Evolutionary conservation across 2,888 invertebrate species (phyloP).

Genomic region (Germaria angustata): DNA sequence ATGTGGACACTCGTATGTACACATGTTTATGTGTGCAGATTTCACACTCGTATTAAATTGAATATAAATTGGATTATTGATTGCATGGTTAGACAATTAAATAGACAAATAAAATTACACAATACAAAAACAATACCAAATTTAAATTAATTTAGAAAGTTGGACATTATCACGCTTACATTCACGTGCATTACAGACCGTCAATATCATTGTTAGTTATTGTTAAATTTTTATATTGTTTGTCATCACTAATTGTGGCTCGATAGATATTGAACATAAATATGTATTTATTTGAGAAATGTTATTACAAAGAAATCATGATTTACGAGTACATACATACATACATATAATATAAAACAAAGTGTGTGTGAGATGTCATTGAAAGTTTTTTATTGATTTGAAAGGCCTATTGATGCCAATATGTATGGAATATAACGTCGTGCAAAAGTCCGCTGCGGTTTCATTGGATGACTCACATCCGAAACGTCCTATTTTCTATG

Average conservation of each 20-base stretch:
- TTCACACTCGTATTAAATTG: constrained; percentile 30
- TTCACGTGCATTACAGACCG: constrained; percentile 67
- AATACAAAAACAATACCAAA: not conserved
- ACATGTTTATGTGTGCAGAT: not conserved
- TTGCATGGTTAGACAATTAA: constrained; percentile 44
- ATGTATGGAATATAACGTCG: too few relatives aligned
- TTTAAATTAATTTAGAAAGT: constrained; percentile 65
- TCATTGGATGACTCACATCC: too few relatives aligned
- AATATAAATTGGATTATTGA: constrained; percentile 47
- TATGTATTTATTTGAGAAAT: too few relatives aligned
- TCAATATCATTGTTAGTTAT: constrained; percentile 14
- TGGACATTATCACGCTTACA: constrained; percentile 71
- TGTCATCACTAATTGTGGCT: constrained; percentile 5
- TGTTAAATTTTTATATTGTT: not conserved
- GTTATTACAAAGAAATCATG: too few relatives aligned
- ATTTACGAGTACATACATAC: too few relatives aligned
- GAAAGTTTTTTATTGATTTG: too few relatives aligned
- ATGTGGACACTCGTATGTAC: not conserved
- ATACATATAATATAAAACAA: too few relatives aligned
- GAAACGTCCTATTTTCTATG: too few relatives aligned
- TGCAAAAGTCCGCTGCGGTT: too few relatives aligned
- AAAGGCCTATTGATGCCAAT: too few relatives aligned
- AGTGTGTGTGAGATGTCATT: too few relatives aligned
- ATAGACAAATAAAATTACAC: not conserved
- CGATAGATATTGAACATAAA: constrained; percentile 27